Conservation (phyloP, 1,140 invertebrate species). For the Neodiprion lecontei region DNA sequence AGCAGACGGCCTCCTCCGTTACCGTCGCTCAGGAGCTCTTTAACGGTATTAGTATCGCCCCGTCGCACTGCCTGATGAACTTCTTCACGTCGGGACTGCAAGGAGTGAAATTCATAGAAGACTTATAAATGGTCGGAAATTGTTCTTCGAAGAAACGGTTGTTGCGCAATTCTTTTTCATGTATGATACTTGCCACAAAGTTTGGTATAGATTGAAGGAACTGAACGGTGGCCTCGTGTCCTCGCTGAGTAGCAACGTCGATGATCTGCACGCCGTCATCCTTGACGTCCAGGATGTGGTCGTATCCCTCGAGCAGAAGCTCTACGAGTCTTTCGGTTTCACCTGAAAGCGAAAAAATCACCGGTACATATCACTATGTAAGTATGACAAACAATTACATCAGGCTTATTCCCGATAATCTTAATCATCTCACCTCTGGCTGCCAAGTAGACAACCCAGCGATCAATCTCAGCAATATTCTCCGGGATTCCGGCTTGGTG, state of each 20-base stretch:
- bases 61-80: constrained; percentile 78
- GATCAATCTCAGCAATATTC: constrained; percentile 84
- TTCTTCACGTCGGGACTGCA: constrained; percentile 75
- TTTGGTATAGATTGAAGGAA: constrained; percentile 72
- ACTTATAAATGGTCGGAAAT: not conserved
- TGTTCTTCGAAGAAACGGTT: not conserved
- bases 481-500: constrained; percentile 77
- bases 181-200: constrained; percentile 70
- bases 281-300: constrained; percentile 81
- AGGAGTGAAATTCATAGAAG: constrained; percentile 20
- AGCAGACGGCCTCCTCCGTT: constrained; percentile 69
- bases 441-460: constrained; percentile 77
- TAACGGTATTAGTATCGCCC: constrained; percentile 68
- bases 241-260: constrained; percentile 70
- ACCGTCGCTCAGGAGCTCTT: constrained; percentile 64
- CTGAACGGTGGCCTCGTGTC: constrained; percentile 69
- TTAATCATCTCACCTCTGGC: constrained; percentile 68
- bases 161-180: not conserved
- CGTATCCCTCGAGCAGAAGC: constrained; percentile 83
- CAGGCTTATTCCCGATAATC: not conserved
- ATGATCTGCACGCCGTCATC: constrained; percentile 74
- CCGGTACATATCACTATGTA: too few relatives aligned
- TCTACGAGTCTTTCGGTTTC: constrained; percentile 79
- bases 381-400: constrained; percentile 20
- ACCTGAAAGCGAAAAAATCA: constrained; percentile 60